Base-by-base conservation (phyloP, 2,888 invertebrate species). In the Endomychus coccineus region DNA sequence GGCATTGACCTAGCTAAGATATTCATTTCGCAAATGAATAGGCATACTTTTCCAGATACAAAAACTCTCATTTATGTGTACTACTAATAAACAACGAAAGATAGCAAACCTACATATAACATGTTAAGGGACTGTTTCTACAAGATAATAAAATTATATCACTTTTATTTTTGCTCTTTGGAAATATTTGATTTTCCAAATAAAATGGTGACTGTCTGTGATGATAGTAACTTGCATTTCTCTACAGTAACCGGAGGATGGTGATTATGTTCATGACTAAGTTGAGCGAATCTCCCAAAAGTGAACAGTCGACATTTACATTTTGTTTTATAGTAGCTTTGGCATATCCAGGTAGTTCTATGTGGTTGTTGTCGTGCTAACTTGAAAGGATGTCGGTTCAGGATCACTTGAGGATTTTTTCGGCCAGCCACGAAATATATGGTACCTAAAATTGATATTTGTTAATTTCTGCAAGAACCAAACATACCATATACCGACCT, bases 301-400 rank as follows among this genome's bases (percentile, higher is more conserved):
- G 42, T 42, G 12, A 16, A 32, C 4, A 39, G 24, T 10, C 38
- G 16, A n/a, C 38, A 22, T 31, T 33, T 38, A 13, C 42, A 42
- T 27, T n/a, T 42, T 6, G 38, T 34, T 17, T 23, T 39, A 5
- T 38, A 22, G 15, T 28, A 39, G 19, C 16, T 22, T 11, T 43
- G 45, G 30, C 54, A 54, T 19, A 52, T 40, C 54, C 53, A 54
- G 3, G 36, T 32, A 9, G 40, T 40, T 22, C 36, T 27, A 17
- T 31, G 25, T 4, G 40, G 36, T 12, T 22, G 29, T 11, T 36
- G 30, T 7, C 29, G 21, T 4, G 11, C 23, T 14, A 40, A 10
- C 17, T 36, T 36, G 23, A 31, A 40, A 5, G 27, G 17, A 15
- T 40, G 22, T 3, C 23, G 14, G 21, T 40, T 25, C 23, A 35